A percentile compares a stretch with the other conserved stretches of the same genome.
Conservation (phyloP, 92 coral and sea anemone species). For the Zoanthus gigantus region DNA sequence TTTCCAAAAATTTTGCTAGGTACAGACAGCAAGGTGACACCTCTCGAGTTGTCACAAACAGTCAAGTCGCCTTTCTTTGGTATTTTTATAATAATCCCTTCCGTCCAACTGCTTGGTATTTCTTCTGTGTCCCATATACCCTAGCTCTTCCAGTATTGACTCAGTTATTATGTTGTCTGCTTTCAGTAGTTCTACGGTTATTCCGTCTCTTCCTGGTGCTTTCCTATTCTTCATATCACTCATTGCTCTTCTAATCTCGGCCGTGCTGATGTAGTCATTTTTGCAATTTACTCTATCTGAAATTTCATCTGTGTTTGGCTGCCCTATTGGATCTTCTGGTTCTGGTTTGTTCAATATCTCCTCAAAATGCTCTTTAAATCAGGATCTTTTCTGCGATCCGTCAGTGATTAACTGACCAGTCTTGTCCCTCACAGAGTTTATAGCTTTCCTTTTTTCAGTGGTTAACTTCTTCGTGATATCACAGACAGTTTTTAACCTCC, state of each 20-base stretch:
- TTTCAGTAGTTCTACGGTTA: too few relatives aligned
- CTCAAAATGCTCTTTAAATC: constrained; percentile 4
- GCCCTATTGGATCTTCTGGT: constrained; percentile 20
- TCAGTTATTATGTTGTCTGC: too few relatives aligned
- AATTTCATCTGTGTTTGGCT: neutral
- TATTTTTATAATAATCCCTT: neutral
- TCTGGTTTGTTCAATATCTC: constrained; percentile 25
- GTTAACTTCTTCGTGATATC: neutral
- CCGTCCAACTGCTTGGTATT: neutral
- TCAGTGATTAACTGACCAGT: constrained; percentile 24
- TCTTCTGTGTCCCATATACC: neutral
- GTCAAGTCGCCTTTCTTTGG: constrained; percentile 7
- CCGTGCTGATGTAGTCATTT: constrained; percentile 5
- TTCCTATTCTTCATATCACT: too few relatives aligned
- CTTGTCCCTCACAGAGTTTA: constrained; percentile 30
- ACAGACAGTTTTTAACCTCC: neutral
- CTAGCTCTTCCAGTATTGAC: too few relatives aligned
- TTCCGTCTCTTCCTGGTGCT: too few relatives aligned
- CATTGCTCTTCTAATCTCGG: too few relatives aligned
- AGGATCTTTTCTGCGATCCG: constrained; percentile 12
- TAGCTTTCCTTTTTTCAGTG: neutral
- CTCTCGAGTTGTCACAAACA: too few relatives aligned
- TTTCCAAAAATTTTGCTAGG: too few relatives aligned
- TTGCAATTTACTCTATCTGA: constrained; percentile 8
- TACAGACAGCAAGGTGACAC: too few relatives aligned